Percentiles rank a stretch among this genome's conserved stretches.
These are phyloP conservation scores for Dendrolimus punctatus DNA, from an alignment of 1,140 invertebrate species.

Conservation along the genomic window DNA sequence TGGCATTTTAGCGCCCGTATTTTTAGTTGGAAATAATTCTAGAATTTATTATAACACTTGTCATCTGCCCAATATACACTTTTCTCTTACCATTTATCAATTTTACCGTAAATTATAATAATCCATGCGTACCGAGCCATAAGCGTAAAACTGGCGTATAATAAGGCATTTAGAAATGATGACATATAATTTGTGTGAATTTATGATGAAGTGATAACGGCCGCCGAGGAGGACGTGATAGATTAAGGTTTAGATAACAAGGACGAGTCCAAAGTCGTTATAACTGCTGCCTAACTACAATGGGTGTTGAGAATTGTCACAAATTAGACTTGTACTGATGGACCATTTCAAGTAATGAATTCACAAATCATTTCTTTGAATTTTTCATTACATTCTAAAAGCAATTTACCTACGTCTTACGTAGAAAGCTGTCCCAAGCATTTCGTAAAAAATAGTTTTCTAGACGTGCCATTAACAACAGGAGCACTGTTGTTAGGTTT, in stretches of 20 bases:
- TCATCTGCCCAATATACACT: too few relatives aligned
- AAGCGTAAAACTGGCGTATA: background rate
- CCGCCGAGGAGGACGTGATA: conserved; percentile 15
- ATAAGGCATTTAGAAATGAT: conserved; percentile 5
- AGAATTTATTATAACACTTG: too few relatives aligned
- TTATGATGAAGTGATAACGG: conserved; percentile 47
- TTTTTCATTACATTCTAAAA: too few relatives aligned
- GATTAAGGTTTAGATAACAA: conserved; percentile 23
- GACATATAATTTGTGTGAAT: conserved; percentile 47
- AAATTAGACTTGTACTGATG: conserved; percentile 6
- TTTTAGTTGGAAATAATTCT: too few relatives aligned
- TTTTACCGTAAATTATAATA: too few relatives aligned
- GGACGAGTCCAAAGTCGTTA: conserved; percentile 25
- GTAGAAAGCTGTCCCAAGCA: too few relatives aligned
- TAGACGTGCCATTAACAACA: too few relatives aligned
- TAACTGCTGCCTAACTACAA: conserved; percentile 14
- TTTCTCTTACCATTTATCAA: too few relatives aligned
- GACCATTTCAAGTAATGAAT: conserved; percentile 4
- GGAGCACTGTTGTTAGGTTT: too few relatives aligned
- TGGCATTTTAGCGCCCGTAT: too few relatives aligned
- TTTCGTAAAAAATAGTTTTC: too few relatives aligned
- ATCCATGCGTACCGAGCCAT: background rate
- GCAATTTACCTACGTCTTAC: too few relatives aligned
- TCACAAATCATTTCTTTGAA: background rate
- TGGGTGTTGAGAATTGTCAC: conserved; percentile 2